A percentile compares a stretch with the other conserved stretches of the same genome.
phyloP scores from a whole-genome alignment of 2,888 invertebrate species.

The Drosophila neotestacea region DNA sequence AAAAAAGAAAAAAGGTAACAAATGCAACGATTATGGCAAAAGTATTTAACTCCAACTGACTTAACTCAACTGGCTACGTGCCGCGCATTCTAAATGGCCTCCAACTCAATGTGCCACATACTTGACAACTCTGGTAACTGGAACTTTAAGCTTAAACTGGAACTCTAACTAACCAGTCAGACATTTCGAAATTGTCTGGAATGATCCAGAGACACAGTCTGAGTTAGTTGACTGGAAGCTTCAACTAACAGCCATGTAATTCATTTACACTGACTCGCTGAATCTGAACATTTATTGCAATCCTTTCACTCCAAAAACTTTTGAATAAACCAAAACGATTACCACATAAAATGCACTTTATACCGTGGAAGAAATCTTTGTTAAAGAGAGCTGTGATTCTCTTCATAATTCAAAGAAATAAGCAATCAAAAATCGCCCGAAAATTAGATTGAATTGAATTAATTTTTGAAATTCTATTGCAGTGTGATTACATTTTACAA shows the following conservation, averaged over 20 bases:
- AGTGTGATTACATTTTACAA: no score
- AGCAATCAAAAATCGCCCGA: no score
- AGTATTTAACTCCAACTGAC: conserved; percentile 36
- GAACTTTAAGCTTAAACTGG: conserved; percentile 32
- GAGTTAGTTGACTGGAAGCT: conserved; percentile 7
- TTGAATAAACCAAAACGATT: background rate
- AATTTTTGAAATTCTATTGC: no score
- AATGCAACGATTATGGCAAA: conserved; percentile 58
- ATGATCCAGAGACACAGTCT: conserved; percentile 19
- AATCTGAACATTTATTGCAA: conserved; percentile 11
- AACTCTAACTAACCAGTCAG: conserved; percentile 10
- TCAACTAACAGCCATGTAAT: conserved; percentile 2
- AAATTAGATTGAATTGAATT: no score
- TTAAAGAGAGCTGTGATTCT: no score
- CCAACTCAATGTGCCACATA: conserved; percentile 13
- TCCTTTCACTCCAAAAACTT: conserved; percentile 19
- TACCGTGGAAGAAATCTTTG: background rate
- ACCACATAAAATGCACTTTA: background rate
- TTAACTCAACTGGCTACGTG: conserved; percentile 52
- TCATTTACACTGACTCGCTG: conserved; percentile 3
- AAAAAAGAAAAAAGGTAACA: conserved; percentile 19
- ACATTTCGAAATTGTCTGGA: conserved; percentile 21
- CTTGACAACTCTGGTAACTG: conserved; percentile 35
- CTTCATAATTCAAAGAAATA: no score
- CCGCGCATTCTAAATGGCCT: conserved; percentile 62